These are phyloP conservation scores for Conus ventricosus DNA, from an alignment of 1,140 invertebrate genomes.

Conservation along the genomic window DNA sequence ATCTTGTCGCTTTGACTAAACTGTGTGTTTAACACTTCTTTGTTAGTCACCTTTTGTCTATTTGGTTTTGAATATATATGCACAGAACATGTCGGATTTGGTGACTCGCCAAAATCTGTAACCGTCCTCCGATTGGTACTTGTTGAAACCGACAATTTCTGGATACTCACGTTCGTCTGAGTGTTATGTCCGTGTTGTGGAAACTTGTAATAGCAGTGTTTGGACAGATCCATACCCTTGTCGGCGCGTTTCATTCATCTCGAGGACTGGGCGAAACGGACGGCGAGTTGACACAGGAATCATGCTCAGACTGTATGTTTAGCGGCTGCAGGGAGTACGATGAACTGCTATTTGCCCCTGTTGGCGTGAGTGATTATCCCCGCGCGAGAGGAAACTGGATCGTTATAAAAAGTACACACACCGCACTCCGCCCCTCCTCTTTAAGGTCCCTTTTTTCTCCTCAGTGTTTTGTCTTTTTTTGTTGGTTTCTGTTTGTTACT, in stretches of 20 bases:
- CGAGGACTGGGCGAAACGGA: not conserved
- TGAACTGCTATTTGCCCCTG: not conserved
- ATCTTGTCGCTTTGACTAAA: too few species aligned
- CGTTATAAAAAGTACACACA: not conserved
- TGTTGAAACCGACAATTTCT: too few species aligned
- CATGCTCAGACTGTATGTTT: not conserved
- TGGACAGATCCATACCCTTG: too few species aligned
- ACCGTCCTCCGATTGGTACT: too few species aligned
- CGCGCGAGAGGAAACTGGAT: not conserved
- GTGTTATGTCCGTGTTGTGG: too few species aligned
- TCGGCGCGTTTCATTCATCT: too few species aligned
- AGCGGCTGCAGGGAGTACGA: not conserved
- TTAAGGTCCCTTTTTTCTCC: not conserved
- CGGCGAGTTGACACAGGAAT: not conserved
- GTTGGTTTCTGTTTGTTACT: not conserved
- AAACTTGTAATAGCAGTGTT: too few species aligned
- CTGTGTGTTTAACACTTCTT: not conserved
- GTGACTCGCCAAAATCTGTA: too few species aligned
- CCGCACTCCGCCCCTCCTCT: not conserved
- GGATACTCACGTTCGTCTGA: too few species aligned
- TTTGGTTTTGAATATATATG: too few species aligned
- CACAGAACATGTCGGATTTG: too few species aligned
- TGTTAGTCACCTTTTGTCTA: not conserved
- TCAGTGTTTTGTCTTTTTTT: too few species aligned
- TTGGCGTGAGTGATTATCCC: not conserved